Base-by-base conservation (phyloP, 2,113 vertebrate genomes). In the Myxocyprinus asiaticus region DNA sequence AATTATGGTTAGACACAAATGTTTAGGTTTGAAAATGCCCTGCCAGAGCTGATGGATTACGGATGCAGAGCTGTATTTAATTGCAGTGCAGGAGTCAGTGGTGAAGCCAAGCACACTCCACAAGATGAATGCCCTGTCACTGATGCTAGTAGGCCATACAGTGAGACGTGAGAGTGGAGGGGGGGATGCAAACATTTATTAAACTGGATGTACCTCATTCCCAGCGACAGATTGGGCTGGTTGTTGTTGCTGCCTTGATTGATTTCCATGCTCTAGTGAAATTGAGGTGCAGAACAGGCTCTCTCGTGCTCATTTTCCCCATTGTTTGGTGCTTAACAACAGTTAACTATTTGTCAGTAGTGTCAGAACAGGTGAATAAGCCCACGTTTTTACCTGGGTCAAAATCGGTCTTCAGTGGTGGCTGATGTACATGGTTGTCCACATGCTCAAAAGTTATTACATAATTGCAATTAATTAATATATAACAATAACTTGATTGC, bases 1-100 rank as follows among this genome's bases (percentile, higher is more conserved):
- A 58, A 83, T 56, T 59, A 63, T 44, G 9, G 9, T 56, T 68
- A 51, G 75, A 78, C 55, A 81, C 48, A 74, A 45, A 79, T 84
- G 68, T 43, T 58, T 79, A 53, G 70, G 5, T 71, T 51, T n/a
- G 11, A 71, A 79, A 76, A 74, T 62, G 15, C 15, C 14, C 7
- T 63, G 7, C 17, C 15, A 74, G 45, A 50, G 15, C n/a, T 43
- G 9, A 59, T 67, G 78, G 15, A 55, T 76, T 70, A n/a, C 58
- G 67, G 14, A 51, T 9, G 2, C 4, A 5, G 17, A 63, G 17
- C 7, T 74, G 71, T 33, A 55, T 77, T 77, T 73, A 63, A 72
- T 81, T 73, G 33, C 44, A n/a, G 15, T 72, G 56, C 17, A 59
- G 22, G 22, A 33, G 1, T 33, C 22, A 33, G 22, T 59, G 9